phyloP scores from a whole-genome alignment of 2,113 vertebrate genomes.

The Herpetotheres cachinnans region DNA sequence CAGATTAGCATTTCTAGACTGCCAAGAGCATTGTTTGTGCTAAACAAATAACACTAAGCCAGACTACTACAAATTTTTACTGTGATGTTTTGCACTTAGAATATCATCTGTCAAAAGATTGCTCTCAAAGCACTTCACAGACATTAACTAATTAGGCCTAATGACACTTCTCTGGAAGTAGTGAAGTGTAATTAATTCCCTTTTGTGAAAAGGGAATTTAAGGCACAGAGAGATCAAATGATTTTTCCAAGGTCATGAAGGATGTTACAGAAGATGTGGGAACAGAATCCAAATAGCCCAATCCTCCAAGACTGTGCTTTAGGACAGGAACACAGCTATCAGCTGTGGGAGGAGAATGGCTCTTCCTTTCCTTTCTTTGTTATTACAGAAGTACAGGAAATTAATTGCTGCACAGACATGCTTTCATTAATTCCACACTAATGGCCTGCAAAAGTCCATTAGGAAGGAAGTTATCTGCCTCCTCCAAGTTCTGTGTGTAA shows the following conservation, averaged over 20 bases:
- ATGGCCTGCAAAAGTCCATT: neutral
- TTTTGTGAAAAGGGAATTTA: conserved; percentile 30
- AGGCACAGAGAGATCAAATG: neutral
- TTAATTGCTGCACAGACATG: conserved; percentile 2
- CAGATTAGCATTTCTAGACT: neutral
- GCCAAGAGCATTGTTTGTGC: neutral
- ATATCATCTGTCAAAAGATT: conserved; percentile 51
- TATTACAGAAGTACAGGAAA: conserved; percentile 36
- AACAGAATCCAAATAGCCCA: neutral
- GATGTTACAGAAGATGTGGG: neutral
- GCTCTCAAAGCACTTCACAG: conserved; percentile 42
- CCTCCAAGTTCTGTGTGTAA: neutral
- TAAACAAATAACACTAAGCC: conserved; percentile 11
- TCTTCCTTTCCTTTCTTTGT: conserved; percentile 40
- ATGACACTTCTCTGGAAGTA: conserved; percentile 48
- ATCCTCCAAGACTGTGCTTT: neutral
- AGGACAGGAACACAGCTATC: conserved; percentile 2
- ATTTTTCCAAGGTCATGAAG: conserved; percentile 44
- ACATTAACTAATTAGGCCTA: conserved; percentile 55
- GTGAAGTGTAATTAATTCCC: conserved; percentile 37
- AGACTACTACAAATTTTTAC: neutral
- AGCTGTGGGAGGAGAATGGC: neutral
- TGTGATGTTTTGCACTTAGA: neutral
- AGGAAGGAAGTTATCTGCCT: conserved; percentile 15
- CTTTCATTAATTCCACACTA: conserved; percentile 41